Conservation (phyloP, 2,888 invertebrate species). For the Polylopha cassiicola region DNA sequence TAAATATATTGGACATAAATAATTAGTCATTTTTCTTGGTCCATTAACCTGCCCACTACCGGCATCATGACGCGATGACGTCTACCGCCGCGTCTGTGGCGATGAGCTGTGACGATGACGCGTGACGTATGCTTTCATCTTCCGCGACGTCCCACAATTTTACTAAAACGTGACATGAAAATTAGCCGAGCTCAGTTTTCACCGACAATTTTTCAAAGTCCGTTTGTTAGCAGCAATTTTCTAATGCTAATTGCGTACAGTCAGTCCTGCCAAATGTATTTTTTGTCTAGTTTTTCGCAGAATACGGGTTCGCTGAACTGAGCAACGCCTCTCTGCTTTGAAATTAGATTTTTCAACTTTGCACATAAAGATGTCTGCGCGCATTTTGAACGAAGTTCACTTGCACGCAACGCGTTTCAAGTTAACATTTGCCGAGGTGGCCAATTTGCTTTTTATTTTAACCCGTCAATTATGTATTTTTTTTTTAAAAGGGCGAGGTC, state of each 20-base stretch:
- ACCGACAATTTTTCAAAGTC: slow-evolving; percentile 13
- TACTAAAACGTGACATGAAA: slow-evolving; percentile 15
- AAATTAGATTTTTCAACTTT: slow-evolving; percentile 44
- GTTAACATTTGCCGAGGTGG: slow-evolving; percentile 5
- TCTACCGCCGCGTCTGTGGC: slow-evolving; percentile 7
- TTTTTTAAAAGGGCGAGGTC: no score
- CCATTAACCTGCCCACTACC: slow-evolving; percentile 12
- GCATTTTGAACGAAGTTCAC: slow-evolving; percentile 13
- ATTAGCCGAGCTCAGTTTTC: slow-evolving; percentile 14
- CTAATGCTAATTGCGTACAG: slow-evolving; percentile 55
- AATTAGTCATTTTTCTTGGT: no score
- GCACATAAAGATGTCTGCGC: slow-evolving; percentile 18
- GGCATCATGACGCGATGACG: slow-evolving; percentile 14
- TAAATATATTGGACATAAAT: no score
- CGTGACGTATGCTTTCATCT: slow-evolving; percentile 5
- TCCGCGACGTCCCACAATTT: slow-evolving; percentile 1
- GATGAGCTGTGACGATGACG: slow-evolving; percentile 5
- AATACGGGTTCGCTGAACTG: slow-evolving; percentile 53
- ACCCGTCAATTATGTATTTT: slow-evolving; percentile 5
- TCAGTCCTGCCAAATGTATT: slow-evolving; percentile 58
- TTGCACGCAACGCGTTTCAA: slow-evolving; percentile 20
- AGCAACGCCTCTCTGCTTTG: slow-evolving; percentile 45
- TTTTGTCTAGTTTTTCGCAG: slow-evolving; percentile 56
- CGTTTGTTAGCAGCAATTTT: slow-evolving; percentile 30
- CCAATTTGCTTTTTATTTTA: no score